Base-by-base conservation (phyloP, 2,888 invertebrate species). In the Belgica antarctica region DNA sequence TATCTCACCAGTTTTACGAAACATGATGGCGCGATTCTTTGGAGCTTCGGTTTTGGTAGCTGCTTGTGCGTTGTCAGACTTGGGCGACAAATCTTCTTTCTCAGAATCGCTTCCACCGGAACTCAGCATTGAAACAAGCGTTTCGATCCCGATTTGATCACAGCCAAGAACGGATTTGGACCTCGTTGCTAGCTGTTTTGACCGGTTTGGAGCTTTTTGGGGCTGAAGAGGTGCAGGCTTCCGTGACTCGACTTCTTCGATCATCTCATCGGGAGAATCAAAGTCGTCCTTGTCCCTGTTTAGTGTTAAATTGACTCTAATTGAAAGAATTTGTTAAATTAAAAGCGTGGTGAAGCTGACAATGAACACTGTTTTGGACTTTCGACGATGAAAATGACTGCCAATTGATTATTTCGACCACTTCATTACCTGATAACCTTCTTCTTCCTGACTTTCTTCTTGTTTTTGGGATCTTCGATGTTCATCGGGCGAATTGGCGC, bases 51-150 rank as follows among this genome's bases (percentile, higher is more conserved):
- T 34, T n/a, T 41, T 62, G 3, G 73, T 70, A 4, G 74, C 69
- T 36, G 72, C 65, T 59, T 72, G 65, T 10, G 72, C 57, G n/a
- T n/a, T n/a, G n/a, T n/a, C n/a, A n/a, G n/a, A n/a, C n/a, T n/a
- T n/a, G 2, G 74, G 22, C 57, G 57, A 15, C n/a, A 52, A 73
- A 1, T 79, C 80, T 71, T 81, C 81, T 10, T 82, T 82, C 73
- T 87, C 87, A 19, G 82, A 83, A 71, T 87, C 87, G 75, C 87
- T 87, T 41, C 84, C 86, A 17, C 85, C 84, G 0, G 87, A 86
- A 75, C 87, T 87, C 2, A 87, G 80, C 57, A 88, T 77, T 0
- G 87, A 87, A 0, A 88, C 87, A 82, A 88, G 84, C 0, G 88
- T 88, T 1, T 87, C 83, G 34, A 88, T 80, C 47, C 82, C 83